Percentiles rank a stretch among this genome's conserved stretches.
These are phyloP conservation scores for Raja brachyura DNA, from an alignment of 2,113 vertebrate species.

Conservation along the genomic window DNA sequence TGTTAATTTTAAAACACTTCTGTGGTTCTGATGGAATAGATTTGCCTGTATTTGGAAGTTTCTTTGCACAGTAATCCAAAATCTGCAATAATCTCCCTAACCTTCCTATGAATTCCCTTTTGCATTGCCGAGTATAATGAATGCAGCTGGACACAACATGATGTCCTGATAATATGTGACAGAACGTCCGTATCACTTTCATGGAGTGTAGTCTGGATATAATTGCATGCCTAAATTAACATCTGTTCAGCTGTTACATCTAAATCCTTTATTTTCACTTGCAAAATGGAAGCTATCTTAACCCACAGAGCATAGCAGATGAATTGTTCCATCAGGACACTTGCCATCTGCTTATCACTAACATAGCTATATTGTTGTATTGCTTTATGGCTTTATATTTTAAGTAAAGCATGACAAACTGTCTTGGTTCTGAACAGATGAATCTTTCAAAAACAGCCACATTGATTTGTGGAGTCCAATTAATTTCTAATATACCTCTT, in stretches of 20 bases:
- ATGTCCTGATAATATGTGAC: neutral
- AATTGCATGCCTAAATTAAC: slow-evolving; percentile 1
- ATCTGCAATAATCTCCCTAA: neutral
- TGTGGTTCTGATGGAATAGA: neutral
- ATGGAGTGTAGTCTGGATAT: neutral
- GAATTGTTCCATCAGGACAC: neutral
- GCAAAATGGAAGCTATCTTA: neutral
- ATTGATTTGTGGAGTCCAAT: neutral
- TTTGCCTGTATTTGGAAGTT: neutral
- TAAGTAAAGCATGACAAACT: neutral
- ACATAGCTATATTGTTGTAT: neutral
- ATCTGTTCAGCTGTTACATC: neutral
- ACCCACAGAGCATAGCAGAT: neutral
- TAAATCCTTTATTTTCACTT: neutral
- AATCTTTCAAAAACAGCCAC: neutral
- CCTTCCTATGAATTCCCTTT: neutral
- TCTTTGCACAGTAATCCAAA: neutral
- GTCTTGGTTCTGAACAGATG: neutral
- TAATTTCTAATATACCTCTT: neutral
- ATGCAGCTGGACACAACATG: neutral
- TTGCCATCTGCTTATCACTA: neutral
- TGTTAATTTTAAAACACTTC: neutral
- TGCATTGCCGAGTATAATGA: neutral
- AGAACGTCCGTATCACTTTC: neutral
- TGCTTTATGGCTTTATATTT: neutral